A percentile compares a stretch with the other conserved stretches of the same genome.
Evolutionary conservation across 2,113 vertebrate species (phyloP).

Genomic region (Phalacrocorax pelagicus): DNA sequence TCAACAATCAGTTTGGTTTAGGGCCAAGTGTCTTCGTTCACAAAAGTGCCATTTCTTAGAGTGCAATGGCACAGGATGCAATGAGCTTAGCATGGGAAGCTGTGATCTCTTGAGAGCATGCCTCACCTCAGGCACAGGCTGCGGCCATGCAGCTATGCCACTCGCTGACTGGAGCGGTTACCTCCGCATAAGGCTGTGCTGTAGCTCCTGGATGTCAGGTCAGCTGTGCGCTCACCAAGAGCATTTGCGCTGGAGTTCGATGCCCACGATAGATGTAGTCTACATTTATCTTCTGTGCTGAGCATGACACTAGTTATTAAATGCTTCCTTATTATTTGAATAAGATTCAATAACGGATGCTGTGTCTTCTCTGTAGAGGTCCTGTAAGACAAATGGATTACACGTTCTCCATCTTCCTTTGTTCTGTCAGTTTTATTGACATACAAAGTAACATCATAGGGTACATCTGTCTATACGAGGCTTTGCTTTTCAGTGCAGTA

Average conservation of each 20-base stretch:
- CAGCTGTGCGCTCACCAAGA: neutral
- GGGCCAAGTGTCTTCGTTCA: neutral
- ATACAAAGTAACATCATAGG: neutral
- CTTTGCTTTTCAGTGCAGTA: neutral
- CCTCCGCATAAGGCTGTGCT: neutral
- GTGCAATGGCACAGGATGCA: fast-evolving
- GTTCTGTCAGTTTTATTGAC: slow-evolving; percentile 54
- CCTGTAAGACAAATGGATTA: slow-evolving; percentile 50
- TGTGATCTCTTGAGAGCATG: neutral
- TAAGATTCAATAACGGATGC: neutral
- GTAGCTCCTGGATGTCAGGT: neutral
- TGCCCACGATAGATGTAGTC: neutral
- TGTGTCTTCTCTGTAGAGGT: slow-evolving; percentile 3
- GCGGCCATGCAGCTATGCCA: neutral
- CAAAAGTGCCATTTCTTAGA: neutral
- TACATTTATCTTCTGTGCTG: neutral
- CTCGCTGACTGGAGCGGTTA: neutral
- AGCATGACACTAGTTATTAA: neutral
- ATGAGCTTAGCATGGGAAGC: neutral
- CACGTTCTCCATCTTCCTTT: slow-evolving; percentile 8
- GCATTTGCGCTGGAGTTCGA: neutral
- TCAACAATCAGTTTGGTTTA: neutral
- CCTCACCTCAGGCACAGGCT: neutral
- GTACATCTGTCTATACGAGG: slow-evolving; percentile 8
- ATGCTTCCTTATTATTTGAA: neutral